These are phyloP conservation scores for Muscicapa adusta DNA, from an alignment of 2,113 vertebrate genomes.

Conservation along the genomic window DNA sequence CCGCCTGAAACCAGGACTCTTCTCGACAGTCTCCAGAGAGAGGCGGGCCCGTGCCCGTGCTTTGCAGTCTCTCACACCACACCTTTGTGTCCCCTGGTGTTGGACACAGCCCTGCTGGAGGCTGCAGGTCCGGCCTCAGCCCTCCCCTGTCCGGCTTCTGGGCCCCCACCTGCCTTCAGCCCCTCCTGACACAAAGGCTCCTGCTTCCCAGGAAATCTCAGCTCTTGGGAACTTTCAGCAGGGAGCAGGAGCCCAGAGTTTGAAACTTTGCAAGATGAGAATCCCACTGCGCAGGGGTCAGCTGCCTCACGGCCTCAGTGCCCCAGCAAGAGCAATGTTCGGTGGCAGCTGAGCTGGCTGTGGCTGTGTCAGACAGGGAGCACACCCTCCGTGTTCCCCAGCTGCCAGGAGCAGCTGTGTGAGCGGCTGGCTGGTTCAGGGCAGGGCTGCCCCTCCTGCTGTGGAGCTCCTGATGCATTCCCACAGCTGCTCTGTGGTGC, in stretches of 20 bases:
- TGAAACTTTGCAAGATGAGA: not conserved
- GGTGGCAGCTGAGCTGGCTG: not conserved
- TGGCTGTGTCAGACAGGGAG: not conserved
- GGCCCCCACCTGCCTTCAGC: not conserved
- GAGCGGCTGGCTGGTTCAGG: not conserved
- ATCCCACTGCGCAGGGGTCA: not conserved
- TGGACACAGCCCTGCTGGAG: no score
- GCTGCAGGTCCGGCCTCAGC: not conserved
- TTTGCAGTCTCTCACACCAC: not conserved
- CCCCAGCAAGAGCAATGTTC: fast-evolving
- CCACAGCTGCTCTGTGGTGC: fast-evolving
- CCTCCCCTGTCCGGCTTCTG: no score
- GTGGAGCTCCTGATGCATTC: fast-evolving
- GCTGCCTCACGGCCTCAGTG: not conserved
- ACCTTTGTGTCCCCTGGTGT: not conserved
- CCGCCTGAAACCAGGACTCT: not conserved
- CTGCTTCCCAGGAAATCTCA: not conserved
- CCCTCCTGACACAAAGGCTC: not conserved
- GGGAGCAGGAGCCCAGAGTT: not conserved
- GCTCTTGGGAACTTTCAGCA: not conserved
- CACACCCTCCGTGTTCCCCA: not conserved
- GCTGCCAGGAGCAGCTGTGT: not conserved
- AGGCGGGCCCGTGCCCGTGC: fast-evolving
- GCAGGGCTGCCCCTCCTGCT: not conserved
- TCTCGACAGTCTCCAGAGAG: not conserved